phyloP scores from a whole-genome alignment of 2,113 vertebrate species.

The Anoura caudifer region DNA sequence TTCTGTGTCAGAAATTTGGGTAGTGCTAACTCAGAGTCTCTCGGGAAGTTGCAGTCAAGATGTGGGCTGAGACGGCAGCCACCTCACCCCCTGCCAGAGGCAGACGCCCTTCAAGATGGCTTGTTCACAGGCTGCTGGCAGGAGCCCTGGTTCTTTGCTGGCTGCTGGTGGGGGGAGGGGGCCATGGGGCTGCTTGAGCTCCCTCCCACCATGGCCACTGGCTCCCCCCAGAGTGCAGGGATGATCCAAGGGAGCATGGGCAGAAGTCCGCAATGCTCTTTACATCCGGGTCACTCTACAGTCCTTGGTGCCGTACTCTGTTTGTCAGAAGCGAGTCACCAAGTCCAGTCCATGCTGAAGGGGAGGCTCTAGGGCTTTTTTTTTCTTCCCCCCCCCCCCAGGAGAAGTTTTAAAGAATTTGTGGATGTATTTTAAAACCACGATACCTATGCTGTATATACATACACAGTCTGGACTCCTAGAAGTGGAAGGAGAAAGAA shows the following conservation, averaged over 20 bases:
- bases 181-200: not conserved
- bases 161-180: not conserved
- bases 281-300: not conserved
- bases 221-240: not conserved
- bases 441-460: not conserved
- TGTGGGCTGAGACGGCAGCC: not conserved
- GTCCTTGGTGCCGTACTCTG: not conserved
- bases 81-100: not conserved
- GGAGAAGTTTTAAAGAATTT: not conserved
- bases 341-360: not conserved
- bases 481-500: not conserved
- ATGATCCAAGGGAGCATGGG: not conserved
- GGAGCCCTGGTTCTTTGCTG: not conserved
- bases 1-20: not conserved
- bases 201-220: not conserved
- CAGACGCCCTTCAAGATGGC: accelerated
- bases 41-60: not conserved
- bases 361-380: not conserved
- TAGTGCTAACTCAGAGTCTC: not conserved
- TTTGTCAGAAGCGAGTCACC: not conserved
- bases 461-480: not conserved
- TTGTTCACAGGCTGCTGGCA: not conserved
- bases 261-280: not conserved
- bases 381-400: no score
- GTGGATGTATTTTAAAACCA: not conserved